phyloP scores from a whole-genome alignment of 2,113 vertebrate genomes.

The Tenebrosternarchus preto region DNA sequence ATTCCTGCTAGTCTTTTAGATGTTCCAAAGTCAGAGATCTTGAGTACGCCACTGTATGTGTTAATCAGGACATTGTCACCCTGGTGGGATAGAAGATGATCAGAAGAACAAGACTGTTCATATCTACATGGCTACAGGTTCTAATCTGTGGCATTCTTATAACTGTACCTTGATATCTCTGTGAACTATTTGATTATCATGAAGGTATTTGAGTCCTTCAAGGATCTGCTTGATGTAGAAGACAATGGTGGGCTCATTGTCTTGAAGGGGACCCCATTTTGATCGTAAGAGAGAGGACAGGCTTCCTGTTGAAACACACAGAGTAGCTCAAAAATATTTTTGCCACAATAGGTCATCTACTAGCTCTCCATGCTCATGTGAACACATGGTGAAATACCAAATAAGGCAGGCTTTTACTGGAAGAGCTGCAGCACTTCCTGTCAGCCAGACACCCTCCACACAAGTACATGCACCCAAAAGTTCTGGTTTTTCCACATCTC shows the following conservation, averaged over 20 bases:
- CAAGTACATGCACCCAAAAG: not conserved
- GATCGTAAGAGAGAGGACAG: constrained; percentile 87
- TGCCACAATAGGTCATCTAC: not conserved
- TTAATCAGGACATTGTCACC: constrained; percentile 93
- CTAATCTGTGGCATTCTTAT: not conserved
- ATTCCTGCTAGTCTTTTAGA: constrained; percentile 91
- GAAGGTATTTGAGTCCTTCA: constrained; percentile 86
- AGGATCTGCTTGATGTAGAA: constrained; percentile 94
- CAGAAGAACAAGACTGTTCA: not conserved
- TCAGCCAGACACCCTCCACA: not conserved
- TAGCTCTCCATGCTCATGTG: not conserved
- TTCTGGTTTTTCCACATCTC: constrained; percentile 2
- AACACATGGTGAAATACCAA: not conserved
- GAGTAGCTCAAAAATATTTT: not conserved
- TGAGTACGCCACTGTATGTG: constrained; percentile 90
- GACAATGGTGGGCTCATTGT: constrained; percentile 87
- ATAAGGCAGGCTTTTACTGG: not conserved
- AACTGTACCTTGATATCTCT: constrained; percentile 86
- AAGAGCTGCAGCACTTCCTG: constrained; percentile 26
- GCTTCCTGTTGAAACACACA: constrained; percentile 74
- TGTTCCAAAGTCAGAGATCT: constrained; percentile 94
- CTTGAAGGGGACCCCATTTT: constrained; percentile 91
- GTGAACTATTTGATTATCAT: constrained; percentile 91
- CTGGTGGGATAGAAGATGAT: constrained; percentile 63
- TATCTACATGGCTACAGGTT: not conserved